Base-by-base conservation (phyloP, 2,888 invertebrate species). In the Troglohyphantes excavatus region DNA sequence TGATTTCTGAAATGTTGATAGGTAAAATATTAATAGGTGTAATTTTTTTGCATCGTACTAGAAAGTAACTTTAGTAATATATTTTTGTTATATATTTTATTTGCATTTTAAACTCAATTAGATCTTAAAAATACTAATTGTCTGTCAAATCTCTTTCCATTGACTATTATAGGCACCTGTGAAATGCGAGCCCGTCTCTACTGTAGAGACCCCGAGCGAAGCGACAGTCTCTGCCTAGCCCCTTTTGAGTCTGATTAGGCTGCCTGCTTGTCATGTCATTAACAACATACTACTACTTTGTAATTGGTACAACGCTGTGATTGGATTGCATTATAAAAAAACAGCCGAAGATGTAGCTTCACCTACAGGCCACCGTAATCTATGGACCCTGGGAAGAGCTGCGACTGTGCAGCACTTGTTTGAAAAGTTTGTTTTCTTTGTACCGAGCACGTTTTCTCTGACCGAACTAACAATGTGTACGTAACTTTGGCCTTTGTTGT, bases 181-280 rank as follows among this genome's bases (percentile, higher is more conserved):
- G n/a, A 90, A 85, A 26, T 82, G 81, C 61, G 86, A 86, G 68
- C 75, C 61, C 11, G 67, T 85, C 27, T 73, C 90, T 63, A 46
- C 90, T 29, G 90, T 82, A 23, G 90, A 90, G 43, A 65, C 83
- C 33, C 68, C 90, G 68, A 86, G 39, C 63, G 90, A 85, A 86
- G 85, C 73, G 70, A 90, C 76, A n/a, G 90, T 90, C 27, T 86
- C 90, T 68, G 90, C 90, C 59, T 87, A 83, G 82, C 85, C 81
- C 29, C 46, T 29, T 79, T 87, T 59, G 89, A 83, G 76, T 70
- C 68, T 26, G 72, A 73, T 76, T 63, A 90, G 79, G 70, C 84
- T 84, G 84, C 84, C 79, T 84, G 90, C 90, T 90, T 90, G 59
- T 90, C 90, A 84, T 84, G 84, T 90, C 90, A 90, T 84, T 90